These are phyloP conservation scores for Ceuthmochares aereus DNA, from an alignment of 2,113 vertebrate genomes.

Conservation along the genomic window DNA sequence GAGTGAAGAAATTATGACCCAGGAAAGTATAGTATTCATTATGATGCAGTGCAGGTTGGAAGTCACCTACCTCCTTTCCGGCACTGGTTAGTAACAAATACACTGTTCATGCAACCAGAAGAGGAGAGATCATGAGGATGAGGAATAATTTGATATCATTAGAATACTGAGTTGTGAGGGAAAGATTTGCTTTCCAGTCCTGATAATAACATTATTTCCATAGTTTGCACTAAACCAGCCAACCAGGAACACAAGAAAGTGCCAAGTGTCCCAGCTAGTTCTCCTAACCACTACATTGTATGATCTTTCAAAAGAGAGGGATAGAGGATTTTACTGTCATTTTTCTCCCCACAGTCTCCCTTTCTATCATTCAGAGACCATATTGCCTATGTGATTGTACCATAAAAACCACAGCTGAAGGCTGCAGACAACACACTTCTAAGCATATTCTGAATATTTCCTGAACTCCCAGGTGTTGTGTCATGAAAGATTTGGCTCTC, in stretches of 20 bases:
- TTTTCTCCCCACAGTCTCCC: neutral
- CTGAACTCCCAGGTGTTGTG: neutral
- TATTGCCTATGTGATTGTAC: fast-evolving
- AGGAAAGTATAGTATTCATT: neutral
- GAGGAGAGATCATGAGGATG: neutral
- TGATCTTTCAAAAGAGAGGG: neutral
- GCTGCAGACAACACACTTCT: fast-evolving
- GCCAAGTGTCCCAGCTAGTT: neutral
- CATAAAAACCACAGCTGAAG: neutral
- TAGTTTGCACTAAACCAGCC: neutral
- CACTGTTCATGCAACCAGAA: neutral
- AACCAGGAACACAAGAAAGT: neutral
- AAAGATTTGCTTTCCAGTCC: neutral
- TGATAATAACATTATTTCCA: neutral
- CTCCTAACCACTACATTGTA: neutral
- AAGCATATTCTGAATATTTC: neutral
- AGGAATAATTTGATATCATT: neutral
- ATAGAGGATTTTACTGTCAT: neutral
- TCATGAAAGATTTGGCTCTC: neutral
- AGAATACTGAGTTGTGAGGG: neutral
- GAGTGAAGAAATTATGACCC: neutral
- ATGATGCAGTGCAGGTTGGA: neutral
- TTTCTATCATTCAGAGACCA: neutral
- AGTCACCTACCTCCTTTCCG: neutral
- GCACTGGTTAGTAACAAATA: neutral